Evolutionary conservation across 2,888 invertebrate genomes (phyloP).

Genomic region (Pyrrhosoma nymphula): DNA sequence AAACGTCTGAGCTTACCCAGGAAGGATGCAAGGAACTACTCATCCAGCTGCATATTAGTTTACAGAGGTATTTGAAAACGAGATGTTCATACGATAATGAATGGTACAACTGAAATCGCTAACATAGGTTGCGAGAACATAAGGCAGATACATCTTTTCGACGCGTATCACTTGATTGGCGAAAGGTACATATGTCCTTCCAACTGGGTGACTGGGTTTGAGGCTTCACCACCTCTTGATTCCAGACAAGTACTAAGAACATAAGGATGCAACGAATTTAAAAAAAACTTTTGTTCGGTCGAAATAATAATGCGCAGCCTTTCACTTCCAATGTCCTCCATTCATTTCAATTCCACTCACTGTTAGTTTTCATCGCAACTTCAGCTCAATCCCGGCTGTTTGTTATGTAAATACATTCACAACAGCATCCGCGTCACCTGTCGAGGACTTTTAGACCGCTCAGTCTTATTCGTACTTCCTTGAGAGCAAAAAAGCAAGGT

Average conservation of each 20-base stretch:
- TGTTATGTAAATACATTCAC: background rate
- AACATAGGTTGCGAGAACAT: too few relatives aligned
- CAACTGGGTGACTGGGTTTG: background rate
- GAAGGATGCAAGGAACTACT: too few relatives aligned
- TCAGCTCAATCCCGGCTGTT: background rate
- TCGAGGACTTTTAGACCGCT: background rate
- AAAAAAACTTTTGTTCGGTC: background rate
- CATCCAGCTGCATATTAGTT: too few relatives aligned
- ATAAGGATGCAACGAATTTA: background rate
- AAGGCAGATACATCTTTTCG: too few relatives aligned
- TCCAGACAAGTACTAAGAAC: background rate
- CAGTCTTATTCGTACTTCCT: background rate
- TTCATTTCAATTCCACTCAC: background rate
- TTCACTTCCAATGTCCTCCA: background rate
- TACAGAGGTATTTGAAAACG: too few relatives aligned
- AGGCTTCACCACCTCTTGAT: background rate
- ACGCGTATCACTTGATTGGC: too few relatives aligned
- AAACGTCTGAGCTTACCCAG: too few relatives aligned
- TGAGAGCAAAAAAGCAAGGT: conserved; percentile 12
- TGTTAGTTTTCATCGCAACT: background rate
- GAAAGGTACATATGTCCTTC: too few relatives aligned
- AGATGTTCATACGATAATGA: too few relatives aligned
- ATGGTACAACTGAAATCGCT: too few relatives aligned
- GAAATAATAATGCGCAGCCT: background rate
- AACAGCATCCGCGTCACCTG: background rate